A percentile compares a stretch with the other conserved stretches of the same genome.
Evolutionary conservation across 2,888 invertebrate species (phyloP).

Genomic region (Sylvicola cinctus): DNA sequence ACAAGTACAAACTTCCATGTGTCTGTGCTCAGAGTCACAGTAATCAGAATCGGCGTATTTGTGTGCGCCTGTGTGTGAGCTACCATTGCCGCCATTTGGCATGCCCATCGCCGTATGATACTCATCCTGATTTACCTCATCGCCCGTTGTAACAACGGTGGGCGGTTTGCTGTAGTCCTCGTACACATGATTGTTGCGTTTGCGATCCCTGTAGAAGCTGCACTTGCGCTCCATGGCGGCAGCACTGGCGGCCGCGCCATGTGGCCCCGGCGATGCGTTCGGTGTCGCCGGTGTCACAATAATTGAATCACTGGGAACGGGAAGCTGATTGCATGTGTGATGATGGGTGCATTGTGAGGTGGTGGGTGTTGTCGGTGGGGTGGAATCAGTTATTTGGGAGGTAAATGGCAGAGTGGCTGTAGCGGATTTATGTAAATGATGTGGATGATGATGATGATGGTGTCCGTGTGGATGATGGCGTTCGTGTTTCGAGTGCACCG

Average conservation of each 20-base stretch:
- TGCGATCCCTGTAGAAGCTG: slow-evolving; percentile 24
- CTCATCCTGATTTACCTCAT: slow-evolving; percentile 12
- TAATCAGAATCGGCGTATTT: slow-evolving; percentile 22
- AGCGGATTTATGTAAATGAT: slow-evolving; percentile 2
- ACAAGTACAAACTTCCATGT: slow-evolving; percentile 21
- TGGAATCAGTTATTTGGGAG: slow-evolving; percentile 20
- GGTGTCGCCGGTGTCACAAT: slow-evolving; percentile 27
- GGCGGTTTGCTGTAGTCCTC: slow-evolving; percentile 6
- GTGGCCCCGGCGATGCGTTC: slow-evolving; percentile 24
- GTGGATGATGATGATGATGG: slow-evolving; percentile 4
- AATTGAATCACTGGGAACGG: slow-evolving; percentile 17
- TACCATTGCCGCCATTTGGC: slow-evolving; percentile 11
- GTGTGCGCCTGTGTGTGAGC: slow-evolving; percentile 7
- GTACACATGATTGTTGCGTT: slow-evolving; percentile 7
- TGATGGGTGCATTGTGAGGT: slow-evolving; percentile 7
- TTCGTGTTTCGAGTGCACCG: slow-evolving; percentile 1
- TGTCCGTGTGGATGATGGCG: slow-evolving; percentile 1
- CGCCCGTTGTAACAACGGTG: slow-evolving; percentile 12
- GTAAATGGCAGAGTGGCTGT: slow-evolving; percentile 23
- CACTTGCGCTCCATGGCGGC: slow-evolving; percentile 20
- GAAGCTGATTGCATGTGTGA: slow-evolving; percentile 2
- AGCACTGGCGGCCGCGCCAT: neutral
- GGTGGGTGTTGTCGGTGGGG: slow-evolving; percentile 17
- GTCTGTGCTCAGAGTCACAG: slow-evolving; percentile 17
- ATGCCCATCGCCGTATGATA: slow-evolving; percentile 8